A percentile compares a stretch with the other conserved stretches of the same genome.
phyloP scores from a whole-genome alignment of 2,113 vertebrate species.

The Coryphaenoides rupestris region DNA sequence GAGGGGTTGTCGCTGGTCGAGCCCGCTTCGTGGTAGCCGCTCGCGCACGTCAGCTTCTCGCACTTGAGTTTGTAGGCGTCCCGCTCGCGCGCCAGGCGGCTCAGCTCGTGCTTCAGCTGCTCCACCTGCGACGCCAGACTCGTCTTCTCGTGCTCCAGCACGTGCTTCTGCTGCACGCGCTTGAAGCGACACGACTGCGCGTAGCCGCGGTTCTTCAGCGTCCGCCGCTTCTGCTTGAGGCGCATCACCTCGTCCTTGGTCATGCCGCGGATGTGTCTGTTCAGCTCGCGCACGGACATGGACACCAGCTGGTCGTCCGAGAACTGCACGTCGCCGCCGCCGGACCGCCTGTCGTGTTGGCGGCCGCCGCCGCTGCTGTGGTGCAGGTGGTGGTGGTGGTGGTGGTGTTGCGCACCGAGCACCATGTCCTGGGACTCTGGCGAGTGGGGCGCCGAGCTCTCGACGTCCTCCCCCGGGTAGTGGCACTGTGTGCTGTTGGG shows the following conservation, averaged over 20 bases:
- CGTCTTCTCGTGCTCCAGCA: slow-evolving; percentile 94
- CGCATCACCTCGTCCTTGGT: slow-evolving; percentile 95
- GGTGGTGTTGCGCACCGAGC: slow-evolving; percentile 74
- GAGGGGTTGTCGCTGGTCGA: slow-evolving; percentile 90
- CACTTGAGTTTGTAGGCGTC: slow-evolving; percentile 96
- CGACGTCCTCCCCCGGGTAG: slow-evolving; percentile 75
- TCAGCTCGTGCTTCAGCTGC: slow-evolving; percentile 93
- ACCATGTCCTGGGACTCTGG: slow-evolving; percentile 62
- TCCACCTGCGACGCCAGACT: slow-evolving; percentile 91
- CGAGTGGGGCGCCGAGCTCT: slow-evolving; percentile 74
- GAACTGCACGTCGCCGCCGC: slow-evolving; percentile 80
- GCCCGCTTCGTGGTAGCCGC: slow-evolving; percentile 88
- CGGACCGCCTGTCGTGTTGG: slow-evolving; percentile 57
- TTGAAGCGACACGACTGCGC: slow-evolving; percentile 97
- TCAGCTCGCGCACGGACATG: slow-evolving; percentile 96
- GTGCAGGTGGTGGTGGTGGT: slow-evolving; percentile 77
- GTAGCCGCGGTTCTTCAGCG: slow-evolving; percentile 96
- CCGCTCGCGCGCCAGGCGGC: slow-evolving; percentile 88
- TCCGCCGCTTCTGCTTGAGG: slow-evolving; percentile 96
- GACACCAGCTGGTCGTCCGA: slow-evolving; percentile 97
- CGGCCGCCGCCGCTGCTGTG: slow-evolving; percentile 61
- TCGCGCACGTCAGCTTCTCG: slow-evolving; percentile 89
- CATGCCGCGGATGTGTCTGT: slow-evolving; percentile 90
- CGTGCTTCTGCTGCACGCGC: slow-evolving; percentile 93
- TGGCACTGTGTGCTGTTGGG: slow-evolving; percentile 52